These are phyloP conservation scores for Drosophila antonietae DNA, from an alignment of 2,888 invertebrate genomes.

Conservation along the genomic window DNA sequence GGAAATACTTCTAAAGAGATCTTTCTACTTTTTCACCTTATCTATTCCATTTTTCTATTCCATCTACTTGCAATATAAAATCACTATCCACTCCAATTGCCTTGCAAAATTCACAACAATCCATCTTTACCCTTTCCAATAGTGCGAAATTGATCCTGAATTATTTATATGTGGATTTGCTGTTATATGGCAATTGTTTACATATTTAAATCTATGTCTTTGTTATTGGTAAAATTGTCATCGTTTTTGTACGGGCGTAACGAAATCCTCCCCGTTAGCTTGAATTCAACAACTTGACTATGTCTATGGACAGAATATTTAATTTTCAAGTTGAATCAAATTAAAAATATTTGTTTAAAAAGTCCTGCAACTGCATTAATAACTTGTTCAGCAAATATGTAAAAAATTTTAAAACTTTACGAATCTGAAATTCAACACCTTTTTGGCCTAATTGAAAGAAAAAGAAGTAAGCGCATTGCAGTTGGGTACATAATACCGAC, in stretches of 20 bases:
- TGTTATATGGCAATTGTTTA: constrained; percentile 18
- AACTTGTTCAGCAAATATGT: constrained; percentile 6
- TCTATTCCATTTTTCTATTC: too few relatives aligned
- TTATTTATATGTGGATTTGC: constrained; percentile 7
- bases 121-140: not conserved
- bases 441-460: not conserved
- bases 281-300: not conserved
- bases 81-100: not conserved
- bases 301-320: not conserved
- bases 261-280: constrained; percentile 7
- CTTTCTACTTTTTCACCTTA: too few relatives aligned
- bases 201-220: constrained; percentile 7
- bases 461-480: too few relatives aligned
- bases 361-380: constrained; percentile 6
- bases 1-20: too few relatives aligned
- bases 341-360: not conserved
- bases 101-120: not conserved
- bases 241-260: constrained; percentile 11
- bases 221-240: constrained; percentile 27
- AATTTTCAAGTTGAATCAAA: not conserved
- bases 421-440: constrained; percentile 4
- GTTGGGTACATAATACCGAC: too few relatives aligned
- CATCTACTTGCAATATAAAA: not conserved
- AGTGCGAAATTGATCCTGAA: constrained; percentile 5
- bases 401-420: constrained; percentile 7